Conservation (phyloP, 2,797 vertebrate species). For the Tamandua tetradactyla region DNA sequence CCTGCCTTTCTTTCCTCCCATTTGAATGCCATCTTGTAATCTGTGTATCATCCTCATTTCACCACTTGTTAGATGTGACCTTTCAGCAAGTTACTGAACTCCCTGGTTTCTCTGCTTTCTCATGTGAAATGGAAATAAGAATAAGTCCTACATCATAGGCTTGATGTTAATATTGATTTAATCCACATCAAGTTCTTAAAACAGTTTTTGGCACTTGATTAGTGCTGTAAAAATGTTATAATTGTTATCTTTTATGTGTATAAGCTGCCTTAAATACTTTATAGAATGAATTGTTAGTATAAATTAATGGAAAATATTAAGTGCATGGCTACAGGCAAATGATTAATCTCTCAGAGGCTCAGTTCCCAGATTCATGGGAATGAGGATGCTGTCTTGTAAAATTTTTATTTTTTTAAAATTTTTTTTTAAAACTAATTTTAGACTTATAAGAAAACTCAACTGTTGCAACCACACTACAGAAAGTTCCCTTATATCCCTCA, state of each 20-base stretch:
- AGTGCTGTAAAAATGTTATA: background rate
- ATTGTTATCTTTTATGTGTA: background rate
- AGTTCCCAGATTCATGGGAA: background rate
- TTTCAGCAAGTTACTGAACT: background rate
- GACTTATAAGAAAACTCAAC: background rate
- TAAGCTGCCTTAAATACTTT: background rate
- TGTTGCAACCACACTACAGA: background rate
- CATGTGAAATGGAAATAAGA: background rate
- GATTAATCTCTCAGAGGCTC: background rate
- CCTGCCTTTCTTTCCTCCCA: background rate
- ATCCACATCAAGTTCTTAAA: background rate
- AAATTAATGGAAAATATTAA: background rate
- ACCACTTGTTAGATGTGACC: background rate
- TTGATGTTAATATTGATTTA: background rate
- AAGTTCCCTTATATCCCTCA: background rate
- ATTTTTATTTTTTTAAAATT: background rate
- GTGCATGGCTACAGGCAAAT: background rate
- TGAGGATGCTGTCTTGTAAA: background rate
- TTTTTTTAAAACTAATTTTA: background rate
- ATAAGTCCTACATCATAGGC: background rate
- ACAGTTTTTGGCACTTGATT: background rate
- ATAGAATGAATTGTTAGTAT: background rate
- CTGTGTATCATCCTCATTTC: background rate
- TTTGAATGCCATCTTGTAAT: background rate
- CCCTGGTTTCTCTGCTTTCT: background rate